Base-by-base conservation (phyloP, 2,113 vertebrate species). In the Sakesphorus luctuosus region DNA sequence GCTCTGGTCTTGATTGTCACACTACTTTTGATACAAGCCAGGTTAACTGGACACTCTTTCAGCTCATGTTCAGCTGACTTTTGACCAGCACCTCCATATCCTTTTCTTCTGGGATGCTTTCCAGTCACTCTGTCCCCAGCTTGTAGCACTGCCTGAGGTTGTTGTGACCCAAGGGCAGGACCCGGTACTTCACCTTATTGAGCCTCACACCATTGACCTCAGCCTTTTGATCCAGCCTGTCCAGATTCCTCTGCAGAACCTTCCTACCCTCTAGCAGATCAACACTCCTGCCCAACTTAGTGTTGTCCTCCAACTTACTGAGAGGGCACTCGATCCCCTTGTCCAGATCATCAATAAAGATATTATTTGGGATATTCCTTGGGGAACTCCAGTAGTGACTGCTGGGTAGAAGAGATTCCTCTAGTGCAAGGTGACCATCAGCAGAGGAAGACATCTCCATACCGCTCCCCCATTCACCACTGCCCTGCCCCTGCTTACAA, bases 231-330 rank as follows among this genome's bases (percentile, higher is more conserved):
- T 55, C 24, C 29, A 76, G 13, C 7, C 47, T 35, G 13, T 55
- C 38, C n/a, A 35, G 55, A 62, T 26, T 9, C 24, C 62, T 62
- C 46, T 68, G n/a, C 38, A 76, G 62, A 83, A 11, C 20, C 20
- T 75, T 68, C 29, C 38, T 11, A 20, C 6, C 18, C 16, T 68
- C 29, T 46, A 61, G 38, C 38, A 53, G 23, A 67, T 68, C 24
- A 68, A 25, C 13, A 21, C 13, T 68, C 55, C 20, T 15, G 38
- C 46, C n/a, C 28, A 68, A 5, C 13, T 61, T 21, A 17, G 9
- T 0, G 0, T 49, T 12, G 11, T 40, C 49, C 29, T 19, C 0
- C 0, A 46, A 10, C 16, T 61, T 29, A 25, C 10, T 29, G 38
- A 53, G 13, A 18, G 24, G n/a, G n/a, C 9, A 4, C n/a, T 29